phyloP scores from a whole-genome alignment of 2,113 vertebrate species.

The Leptobrachium ailaonicum region DNA sequence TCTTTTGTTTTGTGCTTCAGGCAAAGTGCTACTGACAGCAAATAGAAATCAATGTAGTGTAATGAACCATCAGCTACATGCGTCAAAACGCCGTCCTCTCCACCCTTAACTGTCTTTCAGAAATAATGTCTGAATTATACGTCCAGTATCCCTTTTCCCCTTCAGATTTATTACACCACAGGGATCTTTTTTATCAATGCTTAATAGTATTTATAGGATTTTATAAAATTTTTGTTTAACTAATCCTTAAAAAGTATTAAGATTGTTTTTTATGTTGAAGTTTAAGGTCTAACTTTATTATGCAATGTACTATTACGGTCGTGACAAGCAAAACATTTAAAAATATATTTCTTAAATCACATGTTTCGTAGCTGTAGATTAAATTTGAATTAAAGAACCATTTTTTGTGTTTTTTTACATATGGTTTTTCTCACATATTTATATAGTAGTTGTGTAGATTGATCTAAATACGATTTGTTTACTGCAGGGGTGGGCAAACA shows the following conservation, averaged over 20 bases:
- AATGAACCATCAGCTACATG: constrained; percentile 44
- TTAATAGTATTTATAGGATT: not conserved
- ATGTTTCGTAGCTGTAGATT: no score
- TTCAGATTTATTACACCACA: not conserved
- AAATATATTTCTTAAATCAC: no score
- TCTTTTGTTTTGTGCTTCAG: constrained; percentile 21
- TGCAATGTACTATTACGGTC: no score
- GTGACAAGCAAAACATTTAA: no score
- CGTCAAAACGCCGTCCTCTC: constrained; percentile 31
- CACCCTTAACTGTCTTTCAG: constrained; percentile 31
- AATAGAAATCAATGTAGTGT: constrained; percentile 42
- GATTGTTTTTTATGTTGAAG: no score
- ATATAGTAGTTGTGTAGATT: no score
- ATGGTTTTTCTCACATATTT: no score
- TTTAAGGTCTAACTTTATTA: no score
- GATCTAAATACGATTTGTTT: no score
- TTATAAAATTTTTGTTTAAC: not conserved
- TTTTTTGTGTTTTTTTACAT: no score
- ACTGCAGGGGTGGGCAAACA: no score
- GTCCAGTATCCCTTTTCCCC: not conserved
- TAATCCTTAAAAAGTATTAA: not conserved
- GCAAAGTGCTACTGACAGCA: constrained; percentile 40
- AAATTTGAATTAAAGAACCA: no score
- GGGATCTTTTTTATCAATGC: not conserved
- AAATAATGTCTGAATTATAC: constrained; percentile 22